Evolutionary conservation across 2,797 vertebrate species (phyloP).

Genomic region (Gymnothorax reevesii): DNA sequence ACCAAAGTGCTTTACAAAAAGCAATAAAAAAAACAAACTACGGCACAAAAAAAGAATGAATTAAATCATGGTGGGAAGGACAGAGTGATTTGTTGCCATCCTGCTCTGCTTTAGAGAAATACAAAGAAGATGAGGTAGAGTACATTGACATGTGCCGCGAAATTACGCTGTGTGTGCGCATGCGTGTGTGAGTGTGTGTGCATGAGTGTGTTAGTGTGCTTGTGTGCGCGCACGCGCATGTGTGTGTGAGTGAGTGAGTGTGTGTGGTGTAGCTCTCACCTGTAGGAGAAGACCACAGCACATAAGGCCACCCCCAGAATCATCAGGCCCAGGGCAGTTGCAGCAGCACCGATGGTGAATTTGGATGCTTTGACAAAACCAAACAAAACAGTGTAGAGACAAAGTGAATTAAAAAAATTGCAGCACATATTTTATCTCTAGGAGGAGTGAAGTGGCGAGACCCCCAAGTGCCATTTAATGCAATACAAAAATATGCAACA

Average conservation of each 20-base stretch:
- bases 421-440: background rate
- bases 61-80: no score
- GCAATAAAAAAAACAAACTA: no score
- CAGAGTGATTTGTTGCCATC: no score
- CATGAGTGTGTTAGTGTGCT: background rate
- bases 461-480: background rate
- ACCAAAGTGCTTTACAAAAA: no score
- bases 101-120: no score
- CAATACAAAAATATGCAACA: background rate
- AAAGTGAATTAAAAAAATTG: background rate
- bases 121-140: background rate
- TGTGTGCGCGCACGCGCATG: constrained; percentile 56
- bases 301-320: constrained; percentile 71
- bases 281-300: constrained; percentile 77
- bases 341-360: constrained; percentile 66
- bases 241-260: background rate
- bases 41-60: background rate
- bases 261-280: constrained; percentile 59
- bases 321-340: constrained; percentile 71
- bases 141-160: background rate
- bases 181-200: no score
- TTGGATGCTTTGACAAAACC: constrained; percentile 55
- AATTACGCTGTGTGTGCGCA: background rate
- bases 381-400: constrained; percentile 25
- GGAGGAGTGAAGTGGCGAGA: background rate